A percentile compares a stretch with the other conserved stretches of the same genome.
Evolutionary conservation across 2,888 invertebrate genomes (phyloP).

Genomic region (Serripes groenlandicus): DNA sequence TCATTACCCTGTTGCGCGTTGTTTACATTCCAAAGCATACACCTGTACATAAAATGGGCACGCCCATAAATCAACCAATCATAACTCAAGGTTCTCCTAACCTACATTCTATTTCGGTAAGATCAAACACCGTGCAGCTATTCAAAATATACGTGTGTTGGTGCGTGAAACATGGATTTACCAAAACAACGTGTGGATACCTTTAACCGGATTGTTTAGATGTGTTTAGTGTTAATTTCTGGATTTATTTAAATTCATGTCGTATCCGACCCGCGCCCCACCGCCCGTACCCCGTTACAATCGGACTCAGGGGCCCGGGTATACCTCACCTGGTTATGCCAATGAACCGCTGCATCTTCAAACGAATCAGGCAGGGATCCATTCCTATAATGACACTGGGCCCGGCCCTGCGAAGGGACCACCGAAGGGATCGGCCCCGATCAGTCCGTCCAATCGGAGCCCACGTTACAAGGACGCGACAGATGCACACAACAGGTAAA

Average conservation of each 20-base stretch:
- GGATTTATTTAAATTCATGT: conserved; percentile 32
- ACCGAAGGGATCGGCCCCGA: conserved; percentile 42
- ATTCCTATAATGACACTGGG: conserved; percentile 54
- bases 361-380: conserved; percentile 45
- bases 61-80: conserved; percentile 58
- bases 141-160: conserved; percentile 20
- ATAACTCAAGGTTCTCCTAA: conserved; percentile 25
- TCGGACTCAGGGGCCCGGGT: conserved; percentile 35
- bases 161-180: conserved; percentile 58
- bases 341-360: conserved; percentile 67
- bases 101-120: conserved; percentile 51
- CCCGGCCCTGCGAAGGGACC: too few species aligned
- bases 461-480: conserved; percentile 66
- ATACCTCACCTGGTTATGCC: conserved; percentile 55
- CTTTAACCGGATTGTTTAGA: conserved; percentile 17
- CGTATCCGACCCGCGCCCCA: conserved; percentile 56
- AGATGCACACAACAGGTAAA: conserved; percentile 67
- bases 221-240: conserved; percentile 27
- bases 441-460: conserved; percentile 64
- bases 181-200: conserved; percentile 41
- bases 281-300: conserved; percentile 64
- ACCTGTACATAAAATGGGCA: conserved; percentile 41
- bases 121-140: conserved; percentile 33
- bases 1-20: not conserved
- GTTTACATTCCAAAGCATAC: conserved; percentile 48